Conservation (phyloP, 2,797 vertebrate species). For the Otolemur crassicaudatus region DNA sequence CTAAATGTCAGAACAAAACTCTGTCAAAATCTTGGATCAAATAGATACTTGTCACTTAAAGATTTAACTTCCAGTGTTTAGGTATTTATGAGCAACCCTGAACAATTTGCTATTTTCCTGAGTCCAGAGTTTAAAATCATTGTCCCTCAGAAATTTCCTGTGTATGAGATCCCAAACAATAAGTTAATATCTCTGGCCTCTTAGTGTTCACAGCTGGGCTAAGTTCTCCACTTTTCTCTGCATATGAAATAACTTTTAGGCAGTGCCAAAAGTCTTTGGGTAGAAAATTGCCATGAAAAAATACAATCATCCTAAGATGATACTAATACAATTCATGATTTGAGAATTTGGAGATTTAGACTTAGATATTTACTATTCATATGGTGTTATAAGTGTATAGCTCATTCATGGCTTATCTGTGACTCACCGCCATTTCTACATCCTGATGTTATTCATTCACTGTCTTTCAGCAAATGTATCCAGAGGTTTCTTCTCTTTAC, state of each 20-base stretch:
- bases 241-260: neutral
- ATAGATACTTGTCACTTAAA: neutral
- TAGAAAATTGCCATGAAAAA: neutral
- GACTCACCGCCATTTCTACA: neutral
- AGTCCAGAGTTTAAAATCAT: slow-evolving; percentile 28
- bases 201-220: neutral
- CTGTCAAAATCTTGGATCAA: slow-evolving; percentile 2
- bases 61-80: neutral
- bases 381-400: neutral
- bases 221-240: neutral
- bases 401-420: neutral
- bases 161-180: neutral
- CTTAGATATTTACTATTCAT: neutral
- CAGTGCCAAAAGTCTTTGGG: neutral
- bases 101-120: neutral
- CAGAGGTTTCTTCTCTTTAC: neutral
- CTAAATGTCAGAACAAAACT: neutral
- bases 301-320: neutral
- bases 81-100: neutral
- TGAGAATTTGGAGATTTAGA: neutral
- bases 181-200: neutral
- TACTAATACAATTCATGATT: neutral
- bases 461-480: neutral
- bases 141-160: neutral
- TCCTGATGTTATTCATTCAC: neutral